Base-by-base conservation (phyloP, 2,888 invertebrate species). In the Iselma pallidipennis region DNA sequence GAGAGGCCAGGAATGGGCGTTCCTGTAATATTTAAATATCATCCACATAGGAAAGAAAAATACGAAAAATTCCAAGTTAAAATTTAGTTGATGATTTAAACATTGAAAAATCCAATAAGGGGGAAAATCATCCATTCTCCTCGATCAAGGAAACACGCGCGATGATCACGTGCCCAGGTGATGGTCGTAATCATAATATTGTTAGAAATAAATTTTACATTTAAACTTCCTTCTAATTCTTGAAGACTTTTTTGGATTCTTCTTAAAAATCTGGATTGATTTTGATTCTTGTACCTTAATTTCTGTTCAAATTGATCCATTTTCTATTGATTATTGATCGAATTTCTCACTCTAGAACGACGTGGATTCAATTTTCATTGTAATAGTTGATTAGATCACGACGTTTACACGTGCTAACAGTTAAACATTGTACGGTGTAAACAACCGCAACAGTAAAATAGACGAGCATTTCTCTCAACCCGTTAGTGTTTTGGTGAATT, bases 401-500 rank as follows among this genome's bases (percentile, higher is more conserved):
- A 55, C 14, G 14, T 23, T 14, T 55, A 56, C 67, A 59, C 70
- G 67, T 69, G 70, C 10, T 33, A 58, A 31, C 63, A 55, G 58
- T 59, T 60, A 66, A 63, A 62, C 64, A 61, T 45, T 10, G 12
- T 59, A 66, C 53, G 51, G 57, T 66, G 70, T 70, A 70, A 70
- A 70, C 70, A 70, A 70, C 65, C 59, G 66, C 58, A 63, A 63
- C 66, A 63, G 66, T 70, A 66, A 63, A 66, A 55, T 78, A 78
- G 51, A 52, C 49, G 55, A 57, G 33, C 61, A 42, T 33, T 31
- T 52, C 54, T 29, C 48, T 48, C 16, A 51, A 42, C 53, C 42
- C 52, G 59, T 59, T 66, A 65, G 67, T 67, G 49, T 61, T 60
- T 66, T 61, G 49, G 63, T 63, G 60, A 23, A n/a, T 26, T 48